phyloP scores from a whole-genome alignment of 2,888 invertebrate genomes.

The Thereva unica region DNA sequence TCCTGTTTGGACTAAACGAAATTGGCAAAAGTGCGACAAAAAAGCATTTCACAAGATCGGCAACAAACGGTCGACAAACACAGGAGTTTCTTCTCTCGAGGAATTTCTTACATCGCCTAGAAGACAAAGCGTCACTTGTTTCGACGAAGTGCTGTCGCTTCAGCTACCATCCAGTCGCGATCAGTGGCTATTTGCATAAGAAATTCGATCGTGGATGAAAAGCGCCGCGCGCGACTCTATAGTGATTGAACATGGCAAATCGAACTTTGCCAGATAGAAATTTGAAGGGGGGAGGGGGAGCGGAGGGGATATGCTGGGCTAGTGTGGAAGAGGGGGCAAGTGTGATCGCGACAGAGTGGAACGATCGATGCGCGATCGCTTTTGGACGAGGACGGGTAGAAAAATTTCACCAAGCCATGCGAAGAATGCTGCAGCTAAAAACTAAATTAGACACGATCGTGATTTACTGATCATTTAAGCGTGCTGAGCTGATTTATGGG shows the following conservation, averaged over 20 bases:
- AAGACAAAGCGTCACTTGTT: constrained; percentile 29
- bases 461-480: constrained; percentile 27
- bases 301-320: constrained; percentile 16
- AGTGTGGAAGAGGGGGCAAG: constrained; percentile 7
- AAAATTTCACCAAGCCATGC: constrained; percentile 12
- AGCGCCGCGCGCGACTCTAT: constrained; percentile 1
- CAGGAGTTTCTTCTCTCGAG: too few relatives aligned
- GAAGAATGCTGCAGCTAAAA: constrained; percentile 22
- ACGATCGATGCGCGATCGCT: too few relatives aligned
- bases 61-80: too few relatives aligned
- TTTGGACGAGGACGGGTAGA: not conserved
- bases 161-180: constrained; percentile 4
- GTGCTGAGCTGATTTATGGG: constrained; percentile 26
- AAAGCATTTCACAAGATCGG: too few relatives aligned
- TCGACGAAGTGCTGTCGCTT: constrained; percentile 8
- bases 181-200: constrained; percentile 33
- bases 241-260: constrained; percentile 27
- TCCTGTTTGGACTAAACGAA: too few relatives aligned
- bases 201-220: constrained; percentile 28
- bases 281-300: not conserved
- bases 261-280: not conserved
- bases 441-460: constrained; percentile 30
- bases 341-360: not conserved
- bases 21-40: too few relatives aligned
- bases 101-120: too few relatives aligned